Conservation (phyloP, 2,797 vertebrate genomes). For the Rhadinocentrus ornatus region DNA sequence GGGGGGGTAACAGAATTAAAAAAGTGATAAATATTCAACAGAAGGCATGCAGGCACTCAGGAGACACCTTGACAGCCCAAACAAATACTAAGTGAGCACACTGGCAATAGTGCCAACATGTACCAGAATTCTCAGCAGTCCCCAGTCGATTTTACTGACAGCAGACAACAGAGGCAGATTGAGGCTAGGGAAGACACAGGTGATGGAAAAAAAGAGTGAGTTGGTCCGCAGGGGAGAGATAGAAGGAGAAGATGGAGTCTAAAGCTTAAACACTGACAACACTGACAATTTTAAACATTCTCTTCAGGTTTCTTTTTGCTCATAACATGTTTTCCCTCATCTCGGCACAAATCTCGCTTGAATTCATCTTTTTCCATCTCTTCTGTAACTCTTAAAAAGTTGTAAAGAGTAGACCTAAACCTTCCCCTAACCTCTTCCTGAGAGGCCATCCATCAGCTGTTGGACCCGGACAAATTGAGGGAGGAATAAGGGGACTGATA, state of each 20-base stretch:
- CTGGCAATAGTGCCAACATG: conserved; percentile 63
- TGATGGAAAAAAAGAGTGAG: conserved; percentile 56
- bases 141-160: conserved; percentile 69
- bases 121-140: conserved; percentile 66
- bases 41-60: conserved; percentile 63
- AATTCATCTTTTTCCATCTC: conserved; percentile 40
- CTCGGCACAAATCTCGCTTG: conserved; percentile 36
- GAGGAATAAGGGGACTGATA: conserved; percentile 31
- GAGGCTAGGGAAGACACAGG: conserved; percentile 48
- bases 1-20: conserved; percentile 56
- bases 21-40: conserved; percentile 80
- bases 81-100: conserved; percentile 75
- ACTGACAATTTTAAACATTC: conserved; percentile 49
- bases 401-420: conserved; percentile 56
- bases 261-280: conserved; percentile 20
- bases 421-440: conserved; percentile 50
- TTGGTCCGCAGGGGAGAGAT: conserved; percentile 31
- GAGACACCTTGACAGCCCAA: conserved; percentile 78
- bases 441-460: conserved; percentile 72
- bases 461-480: conserved; percentile 38
- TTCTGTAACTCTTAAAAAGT: conserved; percentile 37
- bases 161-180: conserved; percentile 65
- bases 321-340: conserved; percentile 21
- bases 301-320: conserved; percentile 22
- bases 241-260: conserved; percentile 36